Evolutionary conservation across 2,888 invertebrate species (phyloP), one percentile per base, ranked within the genome.

Genomic region (Dyspetes luteomarginatus): DNA sequence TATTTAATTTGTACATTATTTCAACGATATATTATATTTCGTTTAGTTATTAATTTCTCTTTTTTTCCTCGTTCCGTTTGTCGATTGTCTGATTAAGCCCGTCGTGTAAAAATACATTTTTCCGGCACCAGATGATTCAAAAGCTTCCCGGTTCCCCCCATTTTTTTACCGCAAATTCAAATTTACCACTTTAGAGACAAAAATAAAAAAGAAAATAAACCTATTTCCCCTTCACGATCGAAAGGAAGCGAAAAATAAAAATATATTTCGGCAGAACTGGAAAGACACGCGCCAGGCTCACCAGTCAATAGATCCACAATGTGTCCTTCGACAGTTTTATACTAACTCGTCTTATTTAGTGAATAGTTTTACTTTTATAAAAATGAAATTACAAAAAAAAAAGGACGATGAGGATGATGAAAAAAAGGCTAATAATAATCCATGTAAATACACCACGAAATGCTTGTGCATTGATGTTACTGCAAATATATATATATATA

Each of bases 291-390:
- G 82, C 77, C 78, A 62, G 19, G 7, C 22, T 52, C 60, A 36
- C 28, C 72, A 82, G 84, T 81, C 82, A 73, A 80, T 78, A 83
- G 84, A 85, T 85, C 82, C 84, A 83, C 83, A 77, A 84, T 85
- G 81, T 85, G 82, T 83, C 81, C 82, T 88, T 85, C 80, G 83
- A 82, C 85, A 83, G 82, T 90, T 90, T 90, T 90, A 77, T 90
- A 90, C 86, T 88, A 87, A 88, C 83, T 83, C 83, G 85, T 87
- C 85, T 87, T 86, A 85, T 88, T 89, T 88, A 85, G 87, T 84
- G 83, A 86, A 88, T 90, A 89, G 86, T 87, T 86, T 89, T 88
- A 89, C 86, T 88, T 89, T 89, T 90, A 88, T 90, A 88, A 86
- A 88, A 83, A 84, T 81, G 71, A 83, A 81, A 73, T 45, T 77